These are phyloP conservation scores for Castor canadensis DNA, from an alignment of 2,113 vertebrate species.

Conservation along the genomic window DNA sequence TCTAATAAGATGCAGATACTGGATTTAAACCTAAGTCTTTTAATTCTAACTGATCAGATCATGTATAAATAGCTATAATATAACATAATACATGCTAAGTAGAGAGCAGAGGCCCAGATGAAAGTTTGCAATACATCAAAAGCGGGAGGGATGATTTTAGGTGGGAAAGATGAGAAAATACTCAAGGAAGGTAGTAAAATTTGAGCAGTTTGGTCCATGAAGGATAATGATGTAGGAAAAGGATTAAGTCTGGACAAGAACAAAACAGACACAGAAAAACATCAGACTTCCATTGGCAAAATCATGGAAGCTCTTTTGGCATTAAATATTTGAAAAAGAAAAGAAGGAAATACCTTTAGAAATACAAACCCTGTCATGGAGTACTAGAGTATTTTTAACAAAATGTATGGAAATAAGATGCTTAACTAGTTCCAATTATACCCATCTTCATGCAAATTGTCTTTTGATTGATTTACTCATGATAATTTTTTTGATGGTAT, in stretches of 20 bases:
- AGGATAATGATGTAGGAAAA: neutral
- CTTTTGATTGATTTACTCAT: neutral
- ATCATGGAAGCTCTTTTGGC: neutral
- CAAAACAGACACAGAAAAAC: neutral
- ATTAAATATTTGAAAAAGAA: neutral
- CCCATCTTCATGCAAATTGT: neutral
- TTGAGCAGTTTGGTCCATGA: neutral
- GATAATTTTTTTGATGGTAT: too few relatives aligned
- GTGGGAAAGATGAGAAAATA: neutral
- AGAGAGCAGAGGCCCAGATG: neutral
- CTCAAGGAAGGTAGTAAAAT: neutral
- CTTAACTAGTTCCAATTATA: neutral
- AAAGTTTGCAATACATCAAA: neutral
- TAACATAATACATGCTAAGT: neutral
- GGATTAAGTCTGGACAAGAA: neutral
- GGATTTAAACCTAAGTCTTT: slow-evolving; percentile 18
- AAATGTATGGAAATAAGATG: neutral
- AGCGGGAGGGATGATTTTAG: neutral
- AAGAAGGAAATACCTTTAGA: neutral
- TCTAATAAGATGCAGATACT: neutral
- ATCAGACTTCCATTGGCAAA: neutral
- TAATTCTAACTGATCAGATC: neutral
- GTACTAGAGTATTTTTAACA: neutral
- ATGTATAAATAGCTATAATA: neutral
- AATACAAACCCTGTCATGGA: neutral